Evolutionary conservation across 2,888 invertebrate genomes (phyloP), one percentile per base, ranked within the genome.

Genomic region (Pherbina coryleti): DNA sequence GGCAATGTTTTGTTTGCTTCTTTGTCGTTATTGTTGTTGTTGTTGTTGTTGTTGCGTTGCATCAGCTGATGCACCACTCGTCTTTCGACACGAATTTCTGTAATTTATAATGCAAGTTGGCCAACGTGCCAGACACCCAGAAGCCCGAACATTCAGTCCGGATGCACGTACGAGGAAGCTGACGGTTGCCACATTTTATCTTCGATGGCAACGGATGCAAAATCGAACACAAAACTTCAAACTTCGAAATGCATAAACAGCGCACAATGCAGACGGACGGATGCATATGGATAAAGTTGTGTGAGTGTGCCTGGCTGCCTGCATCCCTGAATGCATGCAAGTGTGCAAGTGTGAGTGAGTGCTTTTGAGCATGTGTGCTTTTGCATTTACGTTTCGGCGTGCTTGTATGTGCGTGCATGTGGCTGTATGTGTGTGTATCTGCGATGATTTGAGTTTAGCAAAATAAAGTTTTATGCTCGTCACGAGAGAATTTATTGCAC

Each of bases 401-500:
- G 78, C 79, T 79, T 74, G 75, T 55, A n/a, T n/a, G n/a, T n/a
- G n/a, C n/a, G n/a, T n/a, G n/a, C n/a, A n/a, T n/a, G n/a, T n/a
- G n/a, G n/a, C n/a, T n/a, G 69, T 69, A 62, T 70, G 31, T 77
- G 44, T 62, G 55, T 57, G 75, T 79, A 81, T 37, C 81, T 83
- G 77, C 82, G 82, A 78, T 80, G 75, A 78, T 82, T 70, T 57
- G 76, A 75, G 80, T 69, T 79, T 69, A 69, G 69, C 69, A 69
- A 51, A 69, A 86, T 84, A 86, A 85, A 86, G 84, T 85, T 85
- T 86, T 85, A 85, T 86, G 87, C 87, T 85, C 87, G 87, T 85
- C 85, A 85, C 87, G 85, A 86, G 85, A 84, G 84, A 86, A 86
- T 86, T 86, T 86, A 87, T 86, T 86, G 84, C 87, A 85, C 87